Evolutionary conservation across 1,140 invertebrate species (phyloP).

Genomic region (Nebria ingens): DNA sequence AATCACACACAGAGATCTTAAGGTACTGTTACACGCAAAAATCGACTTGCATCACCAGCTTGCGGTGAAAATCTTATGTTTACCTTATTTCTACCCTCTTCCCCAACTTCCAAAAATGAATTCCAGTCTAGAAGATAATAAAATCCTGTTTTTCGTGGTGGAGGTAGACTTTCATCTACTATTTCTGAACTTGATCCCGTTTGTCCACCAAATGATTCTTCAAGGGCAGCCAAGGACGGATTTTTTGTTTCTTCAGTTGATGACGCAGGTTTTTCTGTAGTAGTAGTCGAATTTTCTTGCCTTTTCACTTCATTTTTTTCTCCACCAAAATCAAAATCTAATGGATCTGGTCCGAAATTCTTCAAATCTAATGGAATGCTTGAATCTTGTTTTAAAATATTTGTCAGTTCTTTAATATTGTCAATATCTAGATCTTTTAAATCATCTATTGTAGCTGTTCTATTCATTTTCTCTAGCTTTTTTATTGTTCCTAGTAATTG

Average conservation of each 20-base stretch:
- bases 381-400: conserved; percentile 16
- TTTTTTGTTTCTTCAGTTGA: conserved; percentile 27
- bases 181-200: conserved; percentile 34
- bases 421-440: conserved; percentile 26
- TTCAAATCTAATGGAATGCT: conserved; percentile 25
- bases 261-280: conserved; percentile 19
- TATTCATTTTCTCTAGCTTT: conserved; percentile 34
- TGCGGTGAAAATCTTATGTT: conserved; percentile 69
- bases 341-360: conserved; percentile 23
- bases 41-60: conserved; percentile 63
- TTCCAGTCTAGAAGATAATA: conserved; percentile 80
- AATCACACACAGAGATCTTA: too few species aligned
- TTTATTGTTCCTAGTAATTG: conserved; percentile 31
- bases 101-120: conserved; percentile 67
- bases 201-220: conserved; percentile 62
- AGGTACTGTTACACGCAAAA: conserved; percentile 58
- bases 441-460: conserved; percentile 31
- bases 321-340: conserved; percentile 20
- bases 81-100: conserved; percentile 61
- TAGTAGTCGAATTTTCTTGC: conserved; percentile 28
- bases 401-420: conserved; percentile 26
- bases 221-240: conserved; percentile 53
- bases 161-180: conserved; percentile 45
- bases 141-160: conserved; percentile 58
- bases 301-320: conserved; percentile 30